These are phyloP conservation scores for Sceliomorpha sp. DNA, from an alignment of 2,888 invertebrate genomes.

Conservation along the genomic window DNA sequence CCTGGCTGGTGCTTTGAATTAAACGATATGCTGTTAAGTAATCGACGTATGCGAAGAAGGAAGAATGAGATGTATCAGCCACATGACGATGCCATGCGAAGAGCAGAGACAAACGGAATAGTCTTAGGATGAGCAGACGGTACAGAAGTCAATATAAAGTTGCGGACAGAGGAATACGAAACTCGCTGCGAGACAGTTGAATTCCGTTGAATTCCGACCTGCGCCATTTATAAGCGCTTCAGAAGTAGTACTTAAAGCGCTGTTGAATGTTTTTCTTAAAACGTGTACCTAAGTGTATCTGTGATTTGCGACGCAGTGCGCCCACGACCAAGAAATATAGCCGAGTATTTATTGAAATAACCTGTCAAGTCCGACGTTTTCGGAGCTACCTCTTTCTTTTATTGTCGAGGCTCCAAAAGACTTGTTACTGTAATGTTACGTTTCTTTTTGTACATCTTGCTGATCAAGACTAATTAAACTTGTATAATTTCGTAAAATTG, in stretches of 20 bases:
- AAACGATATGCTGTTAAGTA: no score
- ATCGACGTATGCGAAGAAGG: no score
- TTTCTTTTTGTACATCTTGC: slow-evolving; percentile 54
- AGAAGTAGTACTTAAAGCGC: slow-evolving; percentile 46
- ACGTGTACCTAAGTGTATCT: slow-evolving; percentile 76
- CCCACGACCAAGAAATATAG: slow-evolving; percentile 18
- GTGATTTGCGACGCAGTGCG: slow-evolving; percentile 66
- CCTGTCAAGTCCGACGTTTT: not conserved
- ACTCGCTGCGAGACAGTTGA: no score
- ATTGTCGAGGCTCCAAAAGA: slow-evolving; percentile 12
- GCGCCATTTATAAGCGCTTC: no score
- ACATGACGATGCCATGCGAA: no score
- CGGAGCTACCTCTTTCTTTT: not conserved
- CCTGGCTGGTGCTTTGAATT: no score
- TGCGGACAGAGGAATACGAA: no score
- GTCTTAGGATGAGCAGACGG: no score
- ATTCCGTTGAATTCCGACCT: no score
- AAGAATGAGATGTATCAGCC: no score
- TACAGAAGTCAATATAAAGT: no score
- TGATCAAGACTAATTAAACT: slow-evolving; percentile 68
- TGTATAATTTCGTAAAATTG: slow-evolving; percentile 70
- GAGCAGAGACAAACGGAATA: no score
- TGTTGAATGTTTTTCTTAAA: slow-evolving; percentile 41
- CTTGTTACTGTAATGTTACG: slow-evolving; percentile 10
- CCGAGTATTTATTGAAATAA: slow-evolving; percentile 34